Percentiles rank a stretch among this genome's conserved stretches.
Conservation (phyloP, 2,888 invertebrate genomes). For the Oxytorus armatus region DNA sequence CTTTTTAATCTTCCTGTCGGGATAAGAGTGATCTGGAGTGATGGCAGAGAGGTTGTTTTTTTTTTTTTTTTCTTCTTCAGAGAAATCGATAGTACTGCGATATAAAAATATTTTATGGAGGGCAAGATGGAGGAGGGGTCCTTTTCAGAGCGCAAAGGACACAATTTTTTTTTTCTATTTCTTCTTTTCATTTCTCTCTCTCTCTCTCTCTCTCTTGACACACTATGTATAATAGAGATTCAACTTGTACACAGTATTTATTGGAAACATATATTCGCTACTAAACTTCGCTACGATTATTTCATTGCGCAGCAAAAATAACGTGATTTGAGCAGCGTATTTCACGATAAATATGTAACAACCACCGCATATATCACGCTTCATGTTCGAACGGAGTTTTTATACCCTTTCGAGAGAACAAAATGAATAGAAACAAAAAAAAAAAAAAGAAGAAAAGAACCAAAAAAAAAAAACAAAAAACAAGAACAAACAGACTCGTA, state of each 20-base stretch:
- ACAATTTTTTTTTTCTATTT: conserved; percentile 47
- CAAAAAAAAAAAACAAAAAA: conserved; percentile 17
- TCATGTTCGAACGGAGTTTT: neutral
- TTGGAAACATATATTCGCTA: conserved; percentile 67
- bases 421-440: neutral
- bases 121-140: conserved; percentile 62
- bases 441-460: neutral
- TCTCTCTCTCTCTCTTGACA: conserved; percentile 30
- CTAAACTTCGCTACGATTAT: conserved; percentile 61
- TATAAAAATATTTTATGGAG: conserved; percentile 72
- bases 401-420: neutral
- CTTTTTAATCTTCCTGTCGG: conserved; percentile 28
- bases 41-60: conserved; percentile 50
- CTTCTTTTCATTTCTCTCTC: conserved; percentile 11
- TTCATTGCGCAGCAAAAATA: conserved; percentile 74
- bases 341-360: neutral
- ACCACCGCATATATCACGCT: neutral
- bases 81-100: conserved; percentile 65
- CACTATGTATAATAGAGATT: conserved; percentile 50
- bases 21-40: conserved; percentile 29
- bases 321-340: conserved; percentile 51
- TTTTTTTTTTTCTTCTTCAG: no score
- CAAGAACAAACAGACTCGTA: conserved; percentile 12
- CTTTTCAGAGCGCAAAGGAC: conserved; percentile 71
- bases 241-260: conserved; percentile 31